A percentile compares a stretch with the other conserved stretches of the same genome.
These are phyloP conservation scores for Dryobates pubescens DNA, from an alignment of 2,797 vertebrate species.

Conservation along the genomic window DNA sequence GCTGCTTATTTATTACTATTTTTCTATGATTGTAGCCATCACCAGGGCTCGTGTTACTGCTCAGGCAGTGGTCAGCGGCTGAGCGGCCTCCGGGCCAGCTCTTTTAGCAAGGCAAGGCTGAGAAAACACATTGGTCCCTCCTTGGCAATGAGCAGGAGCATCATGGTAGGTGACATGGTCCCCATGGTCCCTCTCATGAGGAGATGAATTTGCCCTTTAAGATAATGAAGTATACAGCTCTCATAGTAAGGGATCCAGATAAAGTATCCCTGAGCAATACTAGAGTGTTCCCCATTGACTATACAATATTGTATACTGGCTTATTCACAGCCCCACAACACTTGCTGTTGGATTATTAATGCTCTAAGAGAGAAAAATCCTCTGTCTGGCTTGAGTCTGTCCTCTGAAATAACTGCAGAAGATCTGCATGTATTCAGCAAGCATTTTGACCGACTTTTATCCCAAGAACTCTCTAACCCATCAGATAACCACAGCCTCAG, in stretches of 20 bases:
- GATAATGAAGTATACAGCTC: background rate
- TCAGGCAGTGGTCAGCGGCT: background rate
- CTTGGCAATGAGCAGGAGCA: background rate
- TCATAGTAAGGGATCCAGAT: background rate
- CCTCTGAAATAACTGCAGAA: background rate
- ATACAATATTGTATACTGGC: background rate
- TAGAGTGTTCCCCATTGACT: background rate
- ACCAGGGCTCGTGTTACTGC: background rate
- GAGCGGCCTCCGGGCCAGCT: background rate
- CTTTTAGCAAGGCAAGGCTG: background rate
- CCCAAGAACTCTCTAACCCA: background rate
- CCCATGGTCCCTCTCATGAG: background rate
- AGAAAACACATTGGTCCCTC: background rate
- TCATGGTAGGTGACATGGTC: background rate
- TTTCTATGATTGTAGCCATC: background rate
- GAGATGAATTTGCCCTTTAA: background rate
- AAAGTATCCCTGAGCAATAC: background rate
- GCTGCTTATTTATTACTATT: slow-evolving; percentile 65
- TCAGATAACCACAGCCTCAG: background rate
- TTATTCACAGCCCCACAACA: background rate
- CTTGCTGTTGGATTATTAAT: background rate
- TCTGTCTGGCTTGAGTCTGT: background rate
- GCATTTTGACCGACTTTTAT: background rate
- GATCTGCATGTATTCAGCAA: background rate
- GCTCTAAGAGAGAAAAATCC: background rate